Evolutionary conservation across 2,113 vertebrate species (phyloP), one percentile per base, ranked within the genome.

Genomic region (Clarias macrocephalus): DNA sequence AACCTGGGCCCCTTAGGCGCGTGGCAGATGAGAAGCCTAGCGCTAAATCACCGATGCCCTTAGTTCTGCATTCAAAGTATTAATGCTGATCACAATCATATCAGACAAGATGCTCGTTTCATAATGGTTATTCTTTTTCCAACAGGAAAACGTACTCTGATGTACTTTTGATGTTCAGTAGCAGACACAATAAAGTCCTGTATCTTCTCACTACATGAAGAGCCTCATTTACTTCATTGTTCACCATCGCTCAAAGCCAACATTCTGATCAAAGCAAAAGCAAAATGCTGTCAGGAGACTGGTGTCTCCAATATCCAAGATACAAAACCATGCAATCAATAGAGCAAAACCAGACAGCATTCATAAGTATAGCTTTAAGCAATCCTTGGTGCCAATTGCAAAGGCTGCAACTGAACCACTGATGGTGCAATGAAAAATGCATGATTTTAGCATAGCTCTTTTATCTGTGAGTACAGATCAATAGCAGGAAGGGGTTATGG

Each of bases 341-440:
- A 95, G 89, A 95, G 94, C 92, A 92, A 95, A 95, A 93, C 79
- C 93, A 95, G 94, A 95, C 94, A 92, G 94, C 94, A 93, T 94
- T 92, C 91, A 91, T 93, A 92, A 95, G 93, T 91, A 93, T 95
- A 94, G 94, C 95, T 96, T 93, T 91, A 94, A 96, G 94, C 94
- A 92, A 95, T 94, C 92, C 92, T 93, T 91, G 91, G 93, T 92
- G 91, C 91, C 92, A 93, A 94, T 94, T 93, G 93, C 93, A 95
- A 94, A 93, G 92, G 89, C 93, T 94, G 93, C 93, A 94, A 89
- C 83, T 91, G 86, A 90, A 87, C 88, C 85, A 94, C 91, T 95
- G 95, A 94, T 94, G 94, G 88, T 91, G 91, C 89, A 88, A 95
- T 95, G 92, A 95, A 95, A 96, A 95, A 95, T 95, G 94, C 94